Evolutionary conservation across 2,113 vertebrate genomes (phyloP), one percentile per base, ranked within the genome.

Genomic region (Arothron firmamentum): DNA sequence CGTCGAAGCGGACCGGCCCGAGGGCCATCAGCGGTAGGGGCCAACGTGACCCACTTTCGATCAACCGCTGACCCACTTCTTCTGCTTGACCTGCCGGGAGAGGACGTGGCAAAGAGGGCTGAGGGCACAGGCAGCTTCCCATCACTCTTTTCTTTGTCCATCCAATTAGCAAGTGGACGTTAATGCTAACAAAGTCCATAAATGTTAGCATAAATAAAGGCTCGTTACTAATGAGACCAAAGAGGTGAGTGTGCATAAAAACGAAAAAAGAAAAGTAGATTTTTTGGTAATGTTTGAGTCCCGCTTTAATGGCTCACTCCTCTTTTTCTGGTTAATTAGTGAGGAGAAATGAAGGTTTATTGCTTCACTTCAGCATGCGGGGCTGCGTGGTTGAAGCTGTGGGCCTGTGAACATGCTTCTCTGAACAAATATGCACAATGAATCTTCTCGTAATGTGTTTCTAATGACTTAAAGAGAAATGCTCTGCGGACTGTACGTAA

Each of bases 31-130:
- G 68, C 67, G 45, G 34, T 38, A 52, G 20, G 45, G 67, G 55
- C 78, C 62, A 42, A 8, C 6, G 67, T 56, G 74, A 76, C 83
- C 84, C 67, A 81, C 17, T 80, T 88, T 57, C 69, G 72, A 84
- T 76, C 67, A 75, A 68, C 72, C 57, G 46, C 67, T 78, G 81
- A 82, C 85, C 88, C 42, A 81, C 70, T 85, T 87, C 70, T 85
- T 87, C 67, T 17, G 63, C 80, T 70, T 81, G 84, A 85, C 85
- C 83, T 73, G 77, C 65, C 75, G 62, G 56, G 47, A 21, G 42
- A 47, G 43, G 67, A 58, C 18, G 34, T 23, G 19, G 48, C 2
- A 53, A 43, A 16, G 52, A 31, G 14, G 49, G 46, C 68, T 25
- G 48, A 47, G 10, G 56, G 70, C 72, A 21, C 41, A 15, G 3